Conservation (phyloP, 1,140 invertebrate genomes). For the Ridgeia piscesae region DNA sequence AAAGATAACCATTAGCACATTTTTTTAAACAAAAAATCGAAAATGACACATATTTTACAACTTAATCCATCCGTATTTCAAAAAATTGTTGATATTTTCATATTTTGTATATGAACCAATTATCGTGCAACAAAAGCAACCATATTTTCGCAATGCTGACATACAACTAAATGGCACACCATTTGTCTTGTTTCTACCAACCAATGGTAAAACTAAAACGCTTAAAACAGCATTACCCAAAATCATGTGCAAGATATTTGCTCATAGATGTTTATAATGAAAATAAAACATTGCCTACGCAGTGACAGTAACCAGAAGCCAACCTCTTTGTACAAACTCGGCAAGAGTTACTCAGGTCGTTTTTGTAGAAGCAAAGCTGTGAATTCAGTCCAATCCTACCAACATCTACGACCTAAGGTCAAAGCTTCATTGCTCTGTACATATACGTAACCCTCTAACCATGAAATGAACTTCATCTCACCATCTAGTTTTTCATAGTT, state of each 20-base stretch:
- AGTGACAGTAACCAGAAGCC: background rate
- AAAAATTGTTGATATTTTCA: too few species aligned
- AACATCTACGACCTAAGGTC: background rate
- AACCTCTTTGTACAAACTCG: too few species aligned
- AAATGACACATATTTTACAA: background rate
- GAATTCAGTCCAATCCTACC: background rate
- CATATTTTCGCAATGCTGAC: background rate
- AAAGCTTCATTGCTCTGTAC: background rate
- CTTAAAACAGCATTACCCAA: background rate
- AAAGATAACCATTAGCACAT: background rate
- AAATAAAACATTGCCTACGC: background rate
- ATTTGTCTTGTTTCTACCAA: background rate
- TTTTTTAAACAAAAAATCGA: background rate
- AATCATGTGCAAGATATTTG: background rate
- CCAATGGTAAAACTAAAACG: background rate
- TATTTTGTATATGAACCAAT: too few species aligned
- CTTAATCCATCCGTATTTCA: background rate
- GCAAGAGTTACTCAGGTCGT: background rate
- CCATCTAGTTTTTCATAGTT: too few species aligned
- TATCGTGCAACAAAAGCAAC: too few species aligned
- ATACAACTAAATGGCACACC: background rate
- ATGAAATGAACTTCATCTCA: too few species aligned
- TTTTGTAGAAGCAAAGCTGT: background rate
- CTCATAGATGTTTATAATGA: background rate
- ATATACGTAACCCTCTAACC: too few species aligned